Conservation (phyloP, 2,113 vertebrate genomes). For the Terrapene triunguis region DNA sequence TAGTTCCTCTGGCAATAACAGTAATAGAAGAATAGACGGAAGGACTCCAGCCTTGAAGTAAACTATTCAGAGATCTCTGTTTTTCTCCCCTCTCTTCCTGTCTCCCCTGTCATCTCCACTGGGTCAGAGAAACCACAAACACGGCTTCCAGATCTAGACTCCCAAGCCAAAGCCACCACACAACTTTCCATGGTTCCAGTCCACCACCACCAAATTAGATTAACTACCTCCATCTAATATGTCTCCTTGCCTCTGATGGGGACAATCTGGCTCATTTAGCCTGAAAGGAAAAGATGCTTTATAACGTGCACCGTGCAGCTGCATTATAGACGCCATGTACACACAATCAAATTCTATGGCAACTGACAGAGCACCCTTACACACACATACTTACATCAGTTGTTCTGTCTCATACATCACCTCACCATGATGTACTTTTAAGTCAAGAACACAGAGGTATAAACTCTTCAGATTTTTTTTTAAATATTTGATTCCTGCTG, state of each 20-base stretch:
- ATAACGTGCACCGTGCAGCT: fast-evolving
- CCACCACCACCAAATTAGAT: neutral
- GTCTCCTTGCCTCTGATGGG: fast-evolving
- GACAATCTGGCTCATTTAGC: neutral
- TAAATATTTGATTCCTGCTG: neutral
- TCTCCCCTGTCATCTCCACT: neutral
- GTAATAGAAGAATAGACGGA: neutral
- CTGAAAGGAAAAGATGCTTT: neutral
- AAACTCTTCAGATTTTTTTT: neutral
- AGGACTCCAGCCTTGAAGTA: neutral
- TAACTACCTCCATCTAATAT: neutral
- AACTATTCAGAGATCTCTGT: neutral
- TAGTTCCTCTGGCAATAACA: neutral
- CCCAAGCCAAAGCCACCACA: neutral
- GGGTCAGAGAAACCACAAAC: neutral
- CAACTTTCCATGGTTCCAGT: neutral
- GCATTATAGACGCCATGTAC: neutral
- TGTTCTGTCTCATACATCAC: fast-evolving
- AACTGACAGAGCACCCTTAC: fast-evolving
- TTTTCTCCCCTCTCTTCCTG: neutral
- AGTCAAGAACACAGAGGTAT: neutral
- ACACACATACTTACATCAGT: fast-evolving
- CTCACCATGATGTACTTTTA: fast-evolving
- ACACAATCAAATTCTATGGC: fast-evolving
- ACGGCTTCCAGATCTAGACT: neutral